Evolutionary conservation across 2,888 invertebrate genomes (phyloP), one percentile per base, ranked within the genome.

Genomic region (Tetranychus truncatus): DNA sequence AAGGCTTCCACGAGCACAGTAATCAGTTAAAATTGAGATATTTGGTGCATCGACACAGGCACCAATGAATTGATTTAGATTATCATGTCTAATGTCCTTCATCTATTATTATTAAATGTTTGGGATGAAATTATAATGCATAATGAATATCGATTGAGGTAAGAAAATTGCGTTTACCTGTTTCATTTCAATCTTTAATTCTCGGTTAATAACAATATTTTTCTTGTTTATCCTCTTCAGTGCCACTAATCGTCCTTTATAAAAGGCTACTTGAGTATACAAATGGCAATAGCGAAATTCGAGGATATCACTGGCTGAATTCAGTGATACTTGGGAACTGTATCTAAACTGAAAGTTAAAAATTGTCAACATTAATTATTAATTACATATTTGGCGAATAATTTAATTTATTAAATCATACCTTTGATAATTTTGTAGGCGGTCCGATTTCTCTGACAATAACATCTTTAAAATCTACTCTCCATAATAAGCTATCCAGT

Each of bases 121-220:
- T 11, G 8, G 24, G 20, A 6, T 9, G 7, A 1, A 66, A 15
- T 20, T 18, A 66, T 20, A 7, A 66, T 66, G 1, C 18, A 66
- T 1, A 20, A 11, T 66, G 15, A 6, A 65, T 18, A 3, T 65
- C 66, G 3, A 65, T 6, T 45, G 6, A 18, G 34, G 34, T 34
- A 5, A 34, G 34, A 24, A 45, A 71, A 66, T 65, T 44, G 45
- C 4, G 8, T 80, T 79, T 78, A 84, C 83, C 76, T 91, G 87
- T 87, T 94, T 94, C 1, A 95, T 85, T 84, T 95, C 94, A 82
- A 92, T 94, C 82, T 92, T 92, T 86, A 94, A 91, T 81, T 89
- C 90, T 72, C 94, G 85, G 6, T 89, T 92, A 74, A 95, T 91
- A 80, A 94, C 94, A 21, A 95, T 89, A 75, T 89, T 89, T 81